Evolutionary conservation across 2,888 invertebrate species (phyloP).

Genomic region (Acrocyrtus sp.): DNA sequence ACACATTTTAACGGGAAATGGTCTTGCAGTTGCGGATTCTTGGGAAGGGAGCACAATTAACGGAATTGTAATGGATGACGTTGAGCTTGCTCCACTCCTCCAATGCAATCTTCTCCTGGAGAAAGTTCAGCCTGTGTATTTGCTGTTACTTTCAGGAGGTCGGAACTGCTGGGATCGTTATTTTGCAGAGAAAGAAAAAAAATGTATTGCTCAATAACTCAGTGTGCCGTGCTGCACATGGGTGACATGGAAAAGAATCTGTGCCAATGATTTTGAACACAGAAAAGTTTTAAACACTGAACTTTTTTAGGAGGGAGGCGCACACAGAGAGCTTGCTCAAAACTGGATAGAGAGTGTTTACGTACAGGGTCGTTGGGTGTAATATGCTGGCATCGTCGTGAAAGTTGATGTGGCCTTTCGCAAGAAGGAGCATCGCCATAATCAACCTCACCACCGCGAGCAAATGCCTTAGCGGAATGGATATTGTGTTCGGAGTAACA

Average conservation of each 20-base stretch:
- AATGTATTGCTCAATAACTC: background rate
- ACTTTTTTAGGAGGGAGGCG: no score
- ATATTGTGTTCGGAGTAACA: background rate
- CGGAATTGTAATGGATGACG: background rate
- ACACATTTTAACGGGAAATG: background rate
- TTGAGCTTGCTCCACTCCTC: no score
- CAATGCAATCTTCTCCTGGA: background rate
- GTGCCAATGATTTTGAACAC: background rate
- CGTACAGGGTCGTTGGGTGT: no score
- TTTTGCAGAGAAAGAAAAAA: no score
- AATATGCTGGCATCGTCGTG: no score
- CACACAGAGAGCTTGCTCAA: no score
- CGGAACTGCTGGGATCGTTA: no score
- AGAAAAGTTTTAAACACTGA: background rate
- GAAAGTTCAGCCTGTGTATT: background rate
- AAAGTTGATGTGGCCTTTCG: no score
- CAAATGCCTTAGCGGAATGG: background rate
- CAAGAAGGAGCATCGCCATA: no score
- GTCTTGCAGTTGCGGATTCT: background rate
- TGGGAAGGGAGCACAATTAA: background rate
- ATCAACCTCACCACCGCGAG: background rate
- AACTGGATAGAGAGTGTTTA: no score
- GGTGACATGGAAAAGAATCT: background rate
- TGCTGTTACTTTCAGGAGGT: background rate
- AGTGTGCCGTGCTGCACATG: background rate